Evolutionary conservation across 2,797 vertebrate species (phyloP).

Genomic region (Muraenolepis orangiensis): DNA sequence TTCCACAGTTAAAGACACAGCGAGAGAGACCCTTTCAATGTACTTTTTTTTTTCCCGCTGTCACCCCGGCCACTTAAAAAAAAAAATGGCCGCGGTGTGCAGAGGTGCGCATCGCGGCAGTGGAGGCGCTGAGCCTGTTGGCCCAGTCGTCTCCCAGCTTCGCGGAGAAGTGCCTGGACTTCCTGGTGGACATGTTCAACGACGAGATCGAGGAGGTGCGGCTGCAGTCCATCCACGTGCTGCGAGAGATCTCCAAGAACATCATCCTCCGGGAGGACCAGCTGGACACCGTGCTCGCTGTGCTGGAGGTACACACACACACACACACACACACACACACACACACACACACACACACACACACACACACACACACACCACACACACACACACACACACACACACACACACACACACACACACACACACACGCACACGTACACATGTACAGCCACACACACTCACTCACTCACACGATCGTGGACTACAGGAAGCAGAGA

Average conservation of each 20-base stretch:
- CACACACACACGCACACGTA: no score
- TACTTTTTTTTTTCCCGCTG: no score
- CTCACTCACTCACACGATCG: no score
- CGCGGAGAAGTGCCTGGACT: conserved; percentile 96
- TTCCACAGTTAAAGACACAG: no score
- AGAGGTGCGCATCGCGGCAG: conserved; percentile 95
- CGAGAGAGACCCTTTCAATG: no score
- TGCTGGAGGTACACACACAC: conserved; percentile 80
- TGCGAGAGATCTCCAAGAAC: conserved; percentile 92
- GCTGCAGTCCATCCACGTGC: conserved; percentile 93
- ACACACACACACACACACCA: not conserved
- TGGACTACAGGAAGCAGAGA: no score
- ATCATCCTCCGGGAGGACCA: conserved; percentile 96
- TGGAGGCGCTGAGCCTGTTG: conserved; percentile 90
- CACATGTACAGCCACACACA: no score
- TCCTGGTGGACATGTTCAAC: conserved; percentile 98
- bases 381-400: not conserved
- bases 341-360: not conserved
- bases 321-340: not conserved
- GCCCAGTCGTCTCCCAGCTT: conserved; percentile 89
- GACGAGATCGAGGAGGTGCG: conserved; percentile 98
- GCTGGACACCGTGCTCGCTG: conserved; percentile 92
- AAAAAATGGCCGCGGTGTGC: not conserved
- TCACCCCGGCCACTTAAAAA: no score
- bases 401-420: not conserved